Conservation (phyloP, 2,888 invertebrate species). For the Autographa gamma region DNA sequence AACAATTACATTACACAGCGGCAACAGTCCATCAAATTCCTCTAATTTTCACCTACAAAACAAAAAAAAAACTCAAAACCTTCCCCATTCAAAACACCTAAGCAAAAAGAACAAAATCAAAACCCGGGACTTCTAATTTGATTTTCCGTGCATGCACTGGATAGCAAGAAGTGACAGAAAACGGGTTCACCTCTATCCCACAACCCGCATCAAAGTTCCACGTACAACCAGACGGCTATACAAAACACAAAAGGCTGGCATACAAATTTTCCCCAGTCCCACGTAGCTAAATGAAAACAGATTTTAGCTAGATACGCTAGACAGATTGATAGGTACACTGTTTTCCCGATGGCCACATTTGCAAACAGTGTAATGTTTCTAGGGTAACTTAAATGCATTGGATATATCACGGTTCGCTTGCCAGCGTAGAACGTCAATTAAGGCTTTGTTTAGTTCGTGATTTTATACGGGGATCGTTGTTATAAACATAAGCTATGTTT, state of each 20-base stretch:
- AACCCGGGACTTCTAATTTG: too few species aligned
- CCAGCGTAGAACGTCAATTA: neutral
- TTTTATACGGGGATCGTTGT: neutral
- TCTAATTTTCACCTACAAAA: too few species aligned
- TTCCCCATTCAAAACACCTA: too few species aligned
- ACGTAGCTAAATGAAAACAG: neutral
- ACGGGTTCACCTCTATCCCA: neutral
- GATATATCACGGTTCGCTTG: neutral
- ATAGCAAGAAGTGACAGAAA: neutral
- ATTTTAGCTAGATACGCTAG: conserved; percentile 4
- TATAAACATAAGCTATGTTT: neutral
- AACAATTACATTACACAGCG: too few species aligned
- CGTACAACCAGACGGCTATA: neutral
- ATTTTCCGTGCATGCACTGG: too few species aligned
- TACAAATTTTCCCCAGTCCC: neutral
- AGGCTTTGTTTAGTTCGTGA: neutral
- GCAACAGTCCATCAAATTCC: too few species aligned
- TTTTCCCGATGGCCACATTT: neutral
- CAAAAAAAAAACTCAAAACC: too few species aligned
- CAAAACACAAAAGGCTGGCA: neutral
- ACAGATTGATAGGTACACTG: conserved; percentile 4
- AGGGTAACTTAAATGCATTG: neutral
- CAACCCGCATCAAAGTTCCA: neutral
- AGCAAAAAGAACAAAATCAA: too few species aligned
- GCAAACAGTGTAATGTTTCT: neutral